Evolutionary conservation across 2,888 invertebrate species (phyloP), one percentile per base, ranked within the genome.

Genomic region (Opisthograptis luteolata): DNA sequence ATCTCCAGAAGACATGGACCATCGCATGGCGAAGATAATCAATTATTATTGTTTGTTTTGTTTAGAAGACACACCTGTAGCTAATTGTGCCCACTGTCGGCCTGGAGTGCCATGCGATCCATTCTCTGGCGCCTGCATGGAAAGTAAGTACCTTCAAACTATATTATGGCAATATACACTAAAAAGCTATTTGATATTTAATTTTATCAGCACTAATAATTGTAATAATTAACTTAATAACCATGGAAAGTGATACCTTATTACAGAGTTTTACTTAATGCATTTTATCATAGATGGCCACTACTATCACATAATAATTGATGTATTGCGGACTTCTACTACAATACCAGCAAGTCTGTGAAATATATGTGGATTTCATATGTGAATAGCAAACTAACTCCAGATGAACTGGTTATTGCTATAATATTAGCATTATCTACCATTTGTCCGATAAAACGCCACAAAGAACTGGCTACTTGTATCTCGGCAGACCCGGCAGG

Each of bases 91-190:
- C 58, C 95, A 96, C 67, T 96, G 96, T 75, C 94, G 95, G 45
- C 93, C 94, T 22, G 96, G 96, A 56, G 93, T 94, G 35, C 92
- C 92, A 20, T 97, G 96, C 70, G 95, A 96, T 79, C 94, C 94
- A 13, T 92, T 93, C 44, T 96, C 96, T 2, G 96, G 96, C 15
- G 95, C 95, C 59, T 97, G 96, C 83, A 93, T 95, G 76, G 94
- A 95, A 93, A 96, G 96, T 96, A 93, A 92, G 94, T 88, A 63
- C 35, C 44, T 32, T 62, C 7, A 15, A 7, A 22, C 13, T 30
- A 20, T 32, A 10, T 9, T 28, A 30, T 14, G 30, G 24, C 32
- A 14, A 7, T 20, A 25, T 32, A 27, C 25, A 41, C 39, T 20
- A 22, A n/a, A n/a, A 25, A 27, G 36, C 37, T 37, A 34, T n/a